Conservation (phyloP, 2,888 invertebrate genomes). For the Allolobophora icterica region DNA sequence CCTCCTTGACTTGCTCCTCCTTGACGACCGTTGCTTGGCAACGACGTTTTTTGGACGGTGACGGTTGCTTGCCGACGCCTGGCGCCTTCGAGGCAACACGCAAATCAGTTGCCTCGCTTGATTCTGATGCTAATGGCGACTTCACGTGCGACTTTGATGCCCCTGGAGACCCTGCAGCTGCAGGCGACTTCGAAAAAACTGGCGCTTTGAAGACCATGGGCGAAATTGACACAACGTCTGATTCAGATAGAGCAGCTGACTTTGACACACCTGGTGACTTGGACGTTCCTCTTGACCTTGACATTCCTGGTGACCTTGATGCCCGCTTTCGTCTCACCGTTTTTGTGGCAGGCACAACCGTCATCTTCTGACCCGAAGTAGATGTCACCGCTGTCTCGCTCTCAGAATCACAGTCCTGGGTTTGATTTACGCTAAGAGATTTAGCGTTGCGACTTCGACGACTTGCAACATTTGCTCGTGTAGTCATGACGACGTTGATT, state of each 20-base stretch:
- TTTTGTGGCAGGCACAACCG: neutral
- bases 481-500: neutral
- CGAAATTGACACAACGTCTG: neutral
- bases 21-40: neutral
- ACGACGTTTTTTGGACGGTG: neutral
- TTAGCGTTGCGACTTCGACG: neutral
- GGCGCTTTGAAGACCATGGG: no score
- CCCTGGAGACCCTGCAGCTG: no score
- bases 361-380: neutral
- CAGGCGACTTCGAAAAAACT: no score
- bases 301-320: neutral
- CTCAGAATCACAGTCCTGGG: neutral
- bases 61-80: neutral
- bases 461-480: neutral
- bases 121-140: neutral
- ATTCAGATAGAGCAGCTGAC: neutral
- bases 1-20: neutral
- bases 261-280: constrained; percentile 17
- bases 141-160: neutral
- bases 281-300: neutral
- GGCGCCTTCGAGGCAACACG: no score
- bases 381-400: constrained; percentile 24
- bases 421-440: neutral
- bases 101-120: neutral
- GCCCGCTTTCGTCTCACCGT: neutral